A percentile compares a stretch with the other conserved stretches of the same genome.
Conservation (phyloP, 2,113 vertebrate species). For the Atractosteus spatula region DNA sequence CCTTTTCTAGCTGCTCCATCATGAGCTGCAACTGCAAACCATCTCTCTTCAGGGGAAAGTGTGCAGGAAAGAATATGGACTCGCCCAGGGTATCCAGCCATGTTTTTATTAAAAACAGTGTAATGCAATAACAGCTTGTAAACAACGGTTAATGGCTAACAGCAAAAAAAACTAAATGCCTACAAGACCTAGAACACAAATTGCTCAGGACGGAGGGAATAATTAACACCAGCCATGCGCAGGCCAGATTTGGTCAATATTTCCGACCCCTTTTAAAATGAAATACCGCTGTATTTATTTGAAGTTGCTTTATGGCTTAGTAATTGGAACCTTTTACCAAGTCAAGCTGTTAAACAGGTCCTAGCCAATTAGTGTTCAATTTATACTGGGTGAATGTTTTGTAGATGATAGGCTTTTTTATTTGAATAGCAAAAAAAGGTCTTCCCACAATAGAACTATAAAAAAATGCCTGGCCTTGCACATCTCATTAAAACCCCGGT, state of each 20-base stretch:
- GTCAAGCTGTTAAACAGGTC: slow-evolving; percentile 26
- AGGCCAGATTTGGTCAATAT: background rate
- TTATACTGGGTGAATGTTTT: slow-evolving; percentile 36
- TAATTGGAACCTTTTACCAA: slow-evolving; percentile 47
- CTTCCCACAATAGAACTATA: slow-evolving; percentile 57
- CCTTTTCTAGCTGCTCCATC: slow-evolving; percentile 24
- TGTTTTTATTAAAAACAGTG: slow-evolving; percentile 4
- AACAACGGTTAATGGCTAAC: background rate
- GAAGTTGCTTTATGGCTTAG: slow-evolving; percentile 49
- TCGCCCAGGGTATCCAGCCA: background rate
- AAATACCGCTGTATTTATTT: slow-evolving; percentile 43
- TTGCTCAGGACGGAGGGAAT: slow-evolving; percentile 1
- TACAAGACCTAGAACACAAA: background rate
- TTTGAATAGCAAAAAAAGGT: slow-evolving; percentile 47
- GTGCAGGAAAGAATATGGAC: background rate
- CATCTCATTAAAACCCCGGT: slow-evolving; percentile 45
- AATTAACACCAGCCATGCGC: slow-evolving; percentile 5
- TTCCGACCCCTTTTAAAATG: slow-evolving; percentile 11
- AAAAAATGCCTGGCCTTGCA: slow-evolving; percentile 43
- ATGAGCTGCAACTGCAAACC: slow-evolving; percentile 33
- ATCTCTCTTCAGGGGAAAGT: slow-evolving; percentile 33
- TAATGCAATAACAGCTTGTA: slow-evolving; percentile 10
- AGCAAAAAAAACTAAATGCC: background rate
- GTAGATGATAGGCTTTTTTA: slow-evolving; percentile 39
- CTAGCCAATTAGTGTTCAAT: slow-evolving; percentile 39